These are phyloP conservation scores for Amblyornis subalaris DNA, from an alignment of 2,113 vertebrate species.

Conservation along the genomic window DNA sequence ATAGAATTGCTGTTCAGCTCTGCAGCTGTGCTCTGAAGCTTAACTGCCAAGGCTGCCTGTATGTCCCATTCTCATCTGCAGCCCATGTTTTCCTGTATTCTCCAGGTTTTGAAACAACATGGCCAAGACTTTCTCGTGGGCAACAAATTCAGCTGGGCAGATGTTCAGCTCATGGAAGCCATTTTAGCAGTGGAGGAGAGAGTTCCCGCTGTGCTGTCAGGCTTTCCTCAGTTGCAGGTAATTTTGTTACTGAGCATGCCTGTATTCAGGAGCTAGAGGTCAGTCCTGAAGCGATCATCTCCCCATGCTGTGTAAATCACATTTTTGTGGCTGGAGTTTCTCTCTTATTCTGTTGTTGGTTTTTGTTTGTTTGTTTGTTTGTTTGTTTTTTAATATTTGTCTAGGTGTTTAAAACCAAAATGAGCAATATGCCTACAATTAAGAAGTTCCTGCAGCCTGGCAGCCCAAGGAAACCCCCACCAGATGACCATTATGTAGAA, in stretches of 20 bases:
- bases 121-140: conserved; percentile 78
- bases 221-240: conserved; percentile 82
- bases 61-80: neutral
- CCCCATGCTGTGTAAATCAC: neutral
- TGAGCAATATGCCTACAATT: conserved; percentile 75
- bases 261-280: neutral
- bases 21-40: neutral
- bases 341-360: neutral
- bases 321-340: neutral
- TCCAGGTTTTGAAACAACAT: conserved; percentile 70
- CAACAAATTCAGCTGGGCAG: conserved; percentile 77
- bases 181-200: conserved; percentile 84
- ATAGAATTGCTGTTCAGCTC: neutral
- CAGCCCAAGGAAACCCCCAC: conserved; percentile 79
- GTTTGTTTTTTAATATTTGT: neutral
- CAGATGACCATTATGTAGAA: conserved; percentile 74
- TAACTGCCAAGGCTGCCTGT: neutral
- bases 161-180: conserved; percentile 80
- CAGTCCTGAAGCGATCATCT: neutral
- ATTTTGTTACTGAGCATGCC: neutral
- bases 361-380: neutral
- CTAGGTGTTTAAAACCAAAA: conserved; percentile 84
- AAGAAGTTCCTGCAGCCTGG: conserved; percentile 83
- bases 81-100: neutral
- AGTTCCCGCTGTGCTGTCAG: conserved; percentile 62